Base-by-base conservation (phyloP, 2,888 invertebrate species). In the Cheiracanthium punctorium region DNA sequence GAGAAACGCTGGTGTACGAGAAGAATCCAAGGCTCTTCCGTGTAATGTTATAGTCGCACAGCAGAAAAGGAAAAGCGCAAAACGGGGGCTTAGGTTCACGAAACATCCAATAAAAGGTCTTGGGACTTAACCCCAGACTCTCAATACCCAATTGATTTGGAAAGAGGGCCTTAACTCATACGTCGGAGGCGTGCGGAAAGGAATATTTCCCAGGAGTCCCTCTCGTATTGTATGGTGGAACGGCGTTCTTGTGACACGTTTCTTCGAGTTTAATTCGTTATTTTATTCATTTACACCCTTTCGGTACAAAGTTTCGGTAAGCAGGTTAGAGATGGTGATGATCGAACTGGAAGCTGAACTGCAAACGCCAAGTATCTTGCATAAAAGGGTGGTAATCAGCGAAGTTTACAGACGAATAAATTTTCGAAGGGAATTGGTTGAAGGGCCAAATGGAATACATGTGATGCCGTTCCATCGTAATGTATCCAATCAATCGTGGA, bases 81-180 rank as follows among this genome's bases (percentile, higher is more conserved):
- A 48, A 48, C 48, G 17, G 58, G 58, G 58, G 58, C 24, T 24
- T 20, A 58, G 58, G 1, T 58, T 24, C 58, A 24, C 8, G 2
- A n/a, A 1, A 24, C 24, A 58, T 24, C 58, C 24, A 58, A 58
- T 24, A 24, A 58, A 58, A 24, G 58, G 58, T 24, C 24, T 24
- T 8, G 58, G 58, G 58, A 24, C 20, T 58, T 24, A 58, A 58
- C 58, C 24, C 20, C 1, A 58, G 58, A 24, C 24, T 58, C 24
- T 58, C 58, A 24, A 58, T 58, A 58, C 58, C 58, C 58, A 58
- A 58, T 58, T 58, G 58, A 58, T 58, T 58, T 58, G 24, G 58
- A 58, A 58, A 58, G 43, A 10, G 43, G 58, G 58, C n/a, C 58
- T 58, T 58, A 58, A 58, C 58, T 58, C 58, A 24, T 24, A 58